Conservation (phyloP, 2,113 vertebrate species). For the Heloderma charlesbogerti region DNA sequence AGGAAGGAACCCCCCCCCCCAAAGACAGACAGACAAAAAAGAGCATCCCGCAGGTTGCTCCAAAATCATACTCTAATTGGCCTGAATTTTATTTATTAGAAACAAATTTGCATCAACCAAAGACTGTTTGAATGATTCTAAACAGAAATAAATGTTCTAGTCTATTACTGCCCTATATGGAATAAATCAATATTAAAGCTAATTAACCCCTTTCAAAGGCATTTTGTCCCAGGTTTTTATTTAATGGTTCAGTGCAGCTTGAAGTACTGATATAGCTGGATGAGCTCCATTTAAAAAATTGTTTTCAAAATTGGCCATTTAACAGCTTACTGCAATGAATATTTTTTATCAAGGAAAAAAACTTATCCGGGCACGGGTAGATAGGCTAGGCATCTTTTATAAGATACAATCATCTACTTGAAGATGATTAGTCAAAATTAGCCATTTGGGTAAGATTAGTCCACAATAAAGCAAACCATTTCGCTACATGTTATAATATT, state of each 20-base stretch:
- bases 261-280: constrained; percentile 91
- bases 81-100: constrained; percentile 73
- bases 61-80: constrained; percentile 62
- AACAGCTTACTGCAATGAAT: constrained; percentile 80
- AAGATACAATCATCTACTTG: background rate
- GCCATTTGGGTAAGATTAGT: background rate
- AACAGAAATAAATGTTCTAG: constrained; percentile 80
- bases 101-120: constrained; percentile 75
- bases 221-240: constrained; percentile 90
- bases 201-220: constrained; percentile 98
- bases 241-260: constrained; percentile 93
- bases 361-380: constrained; percentile 52
- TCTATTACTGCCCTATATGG: constrained; percentile 87
- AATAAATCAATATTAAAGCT: constrained; percentile 99
- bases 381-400: constrained; percentile 15
- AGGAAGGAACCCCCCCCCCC: background rate
- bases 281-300: constrained; percentile 92
- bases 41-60: constrained; percentile 19
- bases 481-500: constrained; percentile 34
- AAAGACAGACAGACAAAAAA: constrained; percentile 12
- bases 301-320: constrained; percentile 83
- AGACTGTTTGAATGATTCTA: constrained; percentile 79
- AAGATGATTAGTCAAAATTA: constrained; percentile 7
- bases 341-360: constrained; percentile 60
- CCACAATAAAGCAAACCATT: background rate